phyloP scores from a whole-genome alignment of 2,797 vertebrate genomes.

The Semotilus atromaculatus region DNA sequence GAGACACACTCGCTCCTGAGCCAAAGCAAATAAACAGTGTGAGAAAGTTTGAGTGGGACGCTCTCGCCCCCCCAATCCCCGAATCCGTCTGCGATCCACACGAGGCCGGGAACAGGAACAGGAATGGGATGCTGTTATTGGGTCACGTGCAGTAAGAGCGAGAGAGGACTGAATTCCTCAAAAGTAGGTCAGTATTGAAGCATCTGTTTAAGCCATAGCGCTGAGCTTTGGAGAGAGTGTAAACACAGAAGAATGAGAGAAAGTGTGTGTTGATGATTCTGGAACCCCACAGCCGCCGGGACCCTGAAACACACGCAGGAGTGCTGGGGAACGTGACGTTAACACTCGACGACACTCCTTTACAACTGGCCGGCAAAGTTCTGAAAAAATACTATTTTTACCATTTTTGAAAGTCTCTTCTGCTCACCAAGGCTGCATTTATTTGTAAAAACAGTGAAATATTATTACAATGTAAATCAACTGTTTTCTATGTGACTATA shows the following conservation, averaged over 20 bases:
- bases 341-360: background rate
- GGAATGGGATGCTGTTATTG: conserved; percentile 37
- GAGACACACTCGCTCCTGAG: conserved; percentile 63
- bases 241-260: conserved; percentile 31
- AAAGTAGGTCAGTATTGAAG: conserved; percentile 61
- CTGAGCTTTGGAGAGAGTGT: conserved; percentile 31
- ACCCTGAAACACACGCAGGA: background rate
- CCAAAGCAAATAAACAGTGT: conserved; percentile 85
- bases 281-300: background rate
- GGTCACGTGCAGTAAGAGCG: conserved; percentile 48
- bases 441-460: background rate
- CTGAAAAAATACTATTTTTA: too few species aligned
- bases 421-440: background rate
- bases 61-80: background rate
- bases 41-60: conserved; percentile 78
- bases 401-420: background rate
- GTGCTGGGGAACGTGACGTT: background rate
- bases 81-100: conserved; percentile 19
- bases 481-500: background rate
- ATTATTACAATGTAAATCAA: background rate
- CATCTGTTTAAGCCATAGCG: conserved; percentile 60
- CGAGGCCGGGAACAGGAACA: conserved; percentile 25
- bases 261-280: background rate
- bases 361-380: background rate
- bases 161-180: conserved; percentile 50